Evolutionary conservation across 2,113 vertebrate genomes (phyloP), one percentile per base, ranked within the genome.

Genomic region (Channa maculata): DNA sequence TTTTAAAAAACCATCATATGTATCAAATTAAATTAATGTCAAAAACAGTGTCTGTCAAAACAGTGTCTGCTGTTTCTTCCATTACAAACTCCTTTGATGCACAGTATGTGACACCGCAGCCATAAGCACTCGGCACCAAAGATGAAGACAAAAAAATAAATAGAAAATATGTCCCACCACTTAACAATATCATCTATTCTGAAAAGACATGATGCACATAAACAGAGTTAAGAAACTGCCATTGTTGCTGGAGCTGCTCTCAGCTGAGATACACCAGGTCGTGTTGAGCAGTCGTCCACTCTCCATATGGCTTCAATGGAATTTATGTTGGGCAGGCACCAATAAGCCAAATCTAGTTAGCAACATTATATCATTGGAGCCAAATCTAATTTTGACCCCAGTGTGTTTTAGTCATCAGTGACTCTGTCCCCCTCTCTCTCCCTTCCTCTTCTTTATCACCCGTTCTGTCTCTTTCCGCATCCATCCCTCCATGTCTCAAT

Each of bases 281-380:
- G 60, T 64, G 75, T 52, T 71, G 75, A 72, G 84, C 65, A 65
- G 61, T 66, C 39, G 74, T 88, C 84, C 80, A 36, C 71, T 73
- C 71, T 86, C 82, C 77, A 84, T 86, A 82, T 84, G 82, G 91
- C 92, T 91, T 91, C 92, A 93, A 92, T 93, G 89, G 89, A 94
- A 94, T 93, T 93, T 93, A 91, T 90, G 91, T 93, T 93, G 85
- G 92, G 86, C 91, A 90, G 89, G 89, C 91, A 93, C 90, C 91
- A 94, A 93, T 92, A 88, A 93, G 84, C 46, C 84, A 92, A 95
- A 94, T 92, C 89, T 75, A 88, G 86, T 94, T 92, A 93, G 82
- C 86, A 82, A 91, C 90, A 91, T 93, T 91, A 92, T 93, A 89
- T 89, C 85, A 91, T 89, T 80, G 91, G 84, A 75, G 71, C 71